Conservation (phyloP, 2,113 vertebrate species). For the Zeus faber region DNA sequence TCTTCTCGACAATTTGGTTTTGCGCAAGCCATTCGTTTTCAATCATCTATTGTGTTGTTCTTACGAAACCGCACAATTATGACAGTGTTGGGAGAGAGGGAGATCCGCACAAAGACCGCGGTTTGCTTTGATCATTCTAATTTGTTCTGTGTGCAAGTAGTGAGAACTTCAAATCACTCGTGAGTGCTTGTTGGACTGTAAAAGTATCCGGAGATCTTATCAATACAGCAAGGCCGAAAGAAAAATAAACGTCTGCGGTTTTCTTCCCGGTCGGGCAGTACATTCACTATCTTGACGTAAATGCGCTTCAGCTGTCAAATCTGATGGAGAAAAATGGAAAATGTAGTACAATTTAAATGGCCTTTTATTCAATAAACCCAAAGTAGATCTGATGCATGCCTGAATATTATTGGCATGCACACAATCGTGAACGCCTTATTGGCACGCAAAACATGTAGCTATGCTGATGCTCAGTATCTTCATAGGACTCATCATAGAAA, state of each 20-base stretch:
- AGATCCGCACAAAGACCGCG: conserved; percentile 41
- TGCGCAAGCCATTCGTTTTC: conserved; percentile 52
- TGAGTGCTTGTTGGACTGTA: conserved; percentile 28
- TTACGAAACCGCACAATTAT: conserved; percentile 55
- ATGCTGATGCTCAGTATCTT: too few species aligned
- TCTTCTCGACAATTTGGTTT: conserved; percentile 63
- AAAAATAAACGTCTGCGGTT: conserved; percentile 20
- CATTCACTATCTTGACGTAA: conserved; percentile 17
- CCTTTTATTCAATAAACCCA: too few species aligned
- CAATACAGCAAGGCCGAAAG: too few species aligned
- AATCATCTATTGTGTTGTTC: conserved; percentile 43
- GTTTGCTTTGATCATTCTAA: conserved; percentile 58
- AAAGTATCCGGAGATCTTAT: conserved; percentile 23
- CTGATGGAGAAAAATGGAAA: too few species aligned
- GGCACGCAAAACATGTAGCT: too few species aligned
- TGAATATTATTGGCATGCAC: too few species aligned
- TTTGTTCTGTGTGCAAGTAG: conserved; percentile 27
- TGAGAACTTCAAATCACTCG: conserved; percentile 22
- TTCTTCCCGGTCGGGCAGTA: conserved; percentile 32
- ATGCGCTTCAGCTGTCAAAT: too few species aligned
- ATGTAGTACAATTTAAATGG: too few species aligned
- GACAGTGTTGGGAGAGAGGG: conserved; percentile 38
- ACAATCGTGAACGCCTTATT: too few species aligned
- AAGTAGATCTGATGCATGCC: too few species aligned
- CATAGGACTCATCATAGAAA: too few species aligned